These are phyloP conservation scores for Helicoverpa zea DNA, from an alignment of 1,140 invertebrate species.

Conservation along the genomic window DNA sequence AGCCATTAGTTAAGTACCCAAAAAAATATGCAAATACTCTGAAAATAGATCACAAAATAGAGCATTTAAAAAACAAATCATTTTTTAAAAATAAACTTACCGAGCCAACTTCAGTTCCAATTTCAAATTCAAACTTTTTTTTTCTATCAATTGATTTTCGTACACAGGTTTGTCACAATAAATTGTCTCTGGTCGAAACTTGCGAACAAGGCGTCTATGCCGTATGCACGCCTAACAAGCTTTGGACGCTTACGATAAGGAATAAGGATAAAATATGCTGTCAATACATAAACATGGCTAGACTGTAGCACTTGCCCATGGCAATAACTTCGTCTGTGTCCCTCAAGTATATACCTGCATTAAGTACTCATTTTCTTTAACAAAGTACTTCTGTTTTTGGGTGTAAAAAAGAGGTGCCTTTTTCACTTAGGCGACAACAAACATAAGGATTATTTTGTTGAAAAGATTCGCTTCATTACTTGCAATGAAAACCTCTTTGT, in stretches of 20 bases:
- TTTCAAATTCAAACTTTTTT: neutral
- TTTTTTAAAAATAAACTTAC: neutral
- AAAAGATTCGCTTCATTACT: too few species aligned
- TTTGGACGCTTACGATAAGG: slow-evolving; percentile 17
- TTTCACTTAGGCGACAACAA: too few species aligned
- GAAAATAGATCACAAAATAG: neutral
- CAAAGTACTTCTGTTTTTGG: too few species aligned
- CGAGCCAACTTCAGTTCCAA: neutral
- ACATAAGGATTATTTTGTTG: too few species aligned
- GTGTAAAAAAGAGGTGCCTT: too few species aligned
- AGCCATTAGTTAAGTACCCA: too few species aligned
- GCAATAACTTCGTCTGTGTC: neutral
- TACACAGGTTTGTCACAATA: neutral
- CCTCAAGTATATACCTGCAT: neutral
- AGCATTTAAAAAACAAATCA: neutral
- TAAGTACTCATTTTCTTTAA: too few species aligned
- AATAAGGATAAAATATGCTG: neutral
- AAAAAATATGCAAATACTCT: neutral
- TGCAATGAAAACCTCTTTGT: too few species aligned
- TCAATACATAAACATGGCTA: slow-evolving; percentile 1
- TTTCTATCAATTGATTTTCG: neutral
- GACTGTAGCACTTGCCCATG: neutral
- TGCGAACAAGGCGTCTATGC: neutral
- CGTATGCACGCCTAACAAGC: neutral
- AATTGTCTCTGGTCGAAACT: neutral